phyloP scores from a whole-genome alignment of 1,140 invertebrate genomes.

The Pantala flavescens region DNA sequence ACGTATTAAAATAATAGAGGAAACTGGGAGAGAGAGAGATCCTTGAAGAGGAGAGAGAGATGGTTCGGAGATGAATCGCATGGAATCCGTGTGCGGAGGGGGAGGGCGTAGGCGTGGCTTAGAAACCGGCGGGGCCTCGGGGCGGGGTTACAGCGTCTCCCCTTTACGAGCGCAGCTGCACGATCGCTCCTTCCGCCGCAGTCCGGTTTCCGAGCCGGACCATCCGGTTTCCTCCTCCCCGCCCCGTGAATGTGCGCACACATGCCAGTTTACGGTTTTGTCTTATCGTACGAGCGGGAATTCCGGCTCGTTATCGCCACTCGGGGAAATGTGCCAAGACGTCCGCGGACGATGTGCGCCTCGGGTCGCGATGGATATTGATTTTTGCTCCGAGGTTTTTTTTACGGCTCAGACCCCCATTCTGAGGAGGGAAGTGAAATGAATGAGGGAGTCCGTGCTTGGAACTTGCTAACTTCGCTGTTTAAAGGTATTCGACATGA shows the following conservation, averaged over 20 bases:
- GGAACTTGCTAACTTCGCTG: too few species aligned
- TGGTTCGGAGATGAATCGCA: background rate
- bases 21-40: background rate
- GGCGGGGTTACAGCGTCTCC: background rate
- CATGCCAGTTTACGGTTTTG: too few species aligned
- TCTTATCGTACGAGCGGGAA: too few species aligned
- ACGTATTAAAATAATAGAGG: background rate
- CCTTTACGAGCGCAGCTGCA: background rate
- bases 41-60: background rate
- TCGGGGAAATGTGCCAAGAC: too few species aligned
- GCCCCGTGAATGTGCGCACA: background rate
- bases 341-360: too few species aligned
- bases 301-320: too few species aligned
- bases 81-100: background rate
- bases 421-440: too few species aligned
- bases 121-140: background rate
- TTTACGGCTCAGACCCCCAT: too few species aligned
- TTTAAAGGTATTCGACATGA: too few species aligned
- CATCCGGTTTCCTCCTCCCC: background rate
- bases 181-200: background rate
- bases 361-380: too few species aligned
- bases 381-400: too few species aligned
- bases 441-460: too few species aligned
- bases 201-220: conserved; percentile 5
- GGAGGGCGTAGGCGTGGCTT: background rate